Evolutionary conservation across 2,113 vertebrate genomes (phyloP).

Genomic region (Arvicanthis niloticus): DNA sequence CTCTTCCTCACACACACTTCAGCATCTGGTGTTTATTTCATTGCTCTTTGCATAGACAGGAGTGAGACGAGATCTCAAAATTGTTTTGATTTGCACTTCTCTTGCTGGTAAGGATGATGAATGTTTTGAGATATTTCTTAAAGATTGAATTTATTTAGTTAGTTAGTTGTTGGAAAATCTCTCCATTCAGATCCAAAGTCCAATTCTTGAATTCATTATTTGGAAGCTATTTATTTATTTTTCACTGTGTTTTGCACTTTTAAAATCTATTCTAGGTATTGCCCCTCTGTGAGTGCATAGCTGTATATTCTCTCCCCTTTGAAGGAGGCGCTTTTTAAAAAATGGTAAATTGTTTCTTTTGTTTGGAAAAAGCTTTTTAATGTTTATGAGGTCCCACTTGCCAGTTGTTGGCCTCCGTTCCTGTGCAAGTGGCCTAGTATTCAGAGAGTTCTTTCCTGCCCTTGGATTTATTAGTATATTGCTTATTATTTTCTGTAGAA

Average conservation of each 20-base stretch:
- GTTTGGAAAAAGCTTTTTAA: background rate
- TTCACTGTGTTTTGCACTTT: too few species aligned
- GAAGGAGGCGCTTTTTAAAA: background rate
- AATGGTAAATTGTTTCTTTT: background rate
- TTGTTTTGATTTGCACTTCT: background rate
- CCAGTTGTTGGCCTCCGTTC: background rate
- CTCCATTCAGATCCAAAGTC: too few species aligned
- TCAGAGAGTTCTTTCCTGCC: background rate
- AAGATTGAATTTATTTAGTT: background rate
- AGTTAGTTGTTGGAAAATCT: background rate
- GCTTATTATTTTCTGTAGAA: background rate
- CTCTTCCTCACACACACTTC: background rate
- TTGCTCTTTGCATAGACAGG: background rate
- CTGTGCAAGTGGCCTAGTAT: background rate
- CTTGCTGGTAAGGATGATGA: background rate
- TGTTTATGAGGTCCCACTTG: background rate
- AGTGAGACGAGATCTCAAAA: background rate
- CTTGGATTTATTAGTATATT: background rate
- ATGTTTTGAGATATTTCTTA: background rate
- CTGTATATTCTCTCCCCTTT: background rate
- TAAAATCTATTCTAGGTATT: background rate
- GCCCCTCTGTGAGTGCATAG: background rate
- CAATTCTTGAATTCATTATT: background rate
- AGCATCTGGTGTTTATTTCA: background rate
- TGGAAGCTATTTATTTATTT: too few species aligned